Evolutionary conservation across 2,888 invertebrate genomes (phyloP), one percentile per base, ranked within the genome.

Genomic region (Drosophila melanosoma): DNA sequence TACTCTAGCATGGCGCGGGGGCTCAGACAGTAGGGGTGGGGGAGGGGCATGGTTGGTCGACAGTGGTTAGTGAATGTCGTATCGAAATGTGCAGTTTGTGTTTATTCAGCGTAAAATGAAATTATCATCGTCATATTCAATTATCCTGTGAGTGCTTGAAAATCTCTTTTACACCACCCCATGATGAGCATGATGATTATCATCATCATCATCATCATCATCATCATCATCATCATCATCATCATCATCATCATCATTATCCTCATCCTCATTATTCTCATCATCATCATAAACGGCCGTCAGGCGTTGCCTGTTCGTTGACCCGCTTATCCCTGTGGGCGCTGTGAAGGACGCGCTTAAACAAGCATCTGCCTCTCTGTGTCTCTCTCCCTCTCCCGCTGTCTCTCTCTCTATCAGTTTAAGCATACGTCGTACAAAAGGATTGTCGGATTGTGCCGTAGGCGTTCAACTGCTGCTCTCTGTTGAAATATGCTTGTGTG

Each of bases 81-180:
- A 79, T 81, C 64, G 70, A 83, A 79, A 83, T 82, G 83, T 81
- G 85, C 82, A 85, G 83, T 82, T 86, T 82, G 82, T 84, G 87
- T 81, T 84, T 84, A 79, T 83, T 79, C 82, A 84, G 89, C 84
- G 89, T 84, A 81, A 84, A 88, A 90, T 88, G 76, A 84, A 88
- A 88, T 88, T 88, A 88, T 88, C 83, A 87, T 83, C 87, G 78
- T 67, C 83, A 78, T 82, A 89, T 89, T 87, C 76, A 87, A 87
- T 87, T 87, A 87, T 89, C 75, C 85, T 78, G 66, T 66, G 81
- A 77, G 78, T 81, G 76, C 81, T 76, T 80, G 72, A 78, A 29
- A 59, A 12, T 69, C 62, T 15, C 29, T 15, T 26, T 12, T 49
- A 29, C 4, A 40, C 52, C 29, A 12, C 26, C 35, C 29, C 36